Base-by-base conservation (phyloP, 2,113 vertebrate genomes). In the Excalfactoria chinensis region DNA sequence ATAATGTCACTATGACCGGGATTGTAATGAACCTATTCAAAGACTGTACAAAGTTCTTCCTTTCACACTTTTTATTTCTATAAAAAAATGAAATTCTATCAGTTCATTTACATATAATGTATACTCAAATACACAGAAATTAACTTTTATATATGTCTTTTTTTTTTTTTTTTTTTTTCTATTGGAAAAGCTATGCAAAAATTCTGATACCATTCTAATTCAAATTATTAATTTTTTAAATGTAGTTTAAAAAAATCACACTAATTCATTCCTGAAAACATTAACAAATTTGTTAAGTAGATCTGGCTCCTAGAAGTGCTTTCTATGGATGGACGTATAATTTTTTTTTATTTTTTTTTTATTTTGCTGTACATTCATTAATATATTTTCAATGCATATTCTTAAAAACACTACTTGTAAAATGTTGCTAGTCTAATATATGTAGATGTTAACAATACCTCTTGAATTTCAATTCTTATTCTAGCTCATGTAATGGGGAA, bases 1-100 rank as follows among this genome's bases (percentile, higher is more conserved):
- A 62, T 67, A 26, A 77, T 90, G 64, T 9, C n/a, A 66, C 41
- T 74, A 40, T 78, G 62, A 70, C 40, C 72, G 64, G 46, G n/a
- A 72, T 71, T 84, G 34, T 88, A 91, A 93, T 68, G 30, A 93
- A 76, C 40, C 48, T 35, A 44, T 30, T 2, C 58, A 80, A 82
- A 92, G 68, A 37, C 14, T 80, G 32, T 67, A 67, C 15, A 13
- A 59, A 74, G 3, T 88, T 93, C 40, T 80, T 91, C 34, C 32
- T 51, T 72, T 73, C 30, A 37, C 56, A 48, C 14, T 9, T 48
- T 17, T 44, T 66, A 55, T 51, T 70, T 89, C 21, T 69, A 37
- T 72, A 19, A 40, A 74, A 63, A 51, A 30, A 9, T 46, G 25
- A 6, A 14, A 16, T 18, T 3, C 7, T 51, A 25, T 48, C 32